Evolutionary conservation across 2,113 vertebrate species (phyloP).

Genomic region (Proterorhinus semilunaris): DNA sequence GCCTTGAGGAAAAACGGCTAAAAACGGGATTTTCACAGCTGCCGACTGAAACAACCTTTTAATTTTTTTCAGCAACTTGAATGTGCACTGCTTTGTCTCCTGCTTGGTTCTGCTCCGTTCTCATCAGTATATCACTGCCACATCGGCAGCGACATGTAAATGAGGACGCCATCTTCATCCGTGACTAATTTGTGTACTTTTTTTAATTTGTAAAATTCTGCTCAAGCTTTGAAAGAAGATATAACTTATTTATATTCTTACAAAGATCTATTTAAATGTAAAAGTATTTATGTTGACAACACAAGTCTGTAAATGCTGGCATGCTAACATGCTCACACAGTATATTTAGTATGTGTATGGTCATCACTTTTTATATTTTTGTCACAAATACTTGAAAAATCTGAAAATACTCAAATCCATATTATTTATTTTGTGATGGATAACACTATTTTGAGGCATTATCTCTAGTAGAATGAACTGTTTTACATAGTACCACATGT

Average conservation of each 20-base stretch:
- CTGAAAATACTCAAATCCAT: not conserved
- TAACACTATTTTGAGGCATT: not conserved
- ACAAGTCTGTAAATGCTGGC: conserved; percentile 8
- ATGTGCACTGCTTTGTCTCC: conserved; percentile 29
- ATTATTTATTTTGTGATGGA: conserved; percentile 8
- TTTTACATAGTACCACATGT: conserved; percentile 1
- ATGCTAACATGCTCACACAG: conserved; percentile 7
- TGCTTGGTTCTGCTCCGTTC: conserved; percentile 28
- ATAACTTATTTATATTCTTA: conserved; percentile 12
- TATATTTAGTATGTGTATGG: not conserved
- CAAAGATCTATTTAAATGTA: not conserved
- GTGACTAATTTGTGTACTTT: conserved; percentile 1
- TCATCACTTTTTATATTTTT: conserved; percentile 8
- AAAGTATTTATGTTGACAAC: conserved; percentile 4
- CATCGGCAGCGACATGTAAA: not conserved
- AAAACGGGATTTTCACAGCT: not conserved
- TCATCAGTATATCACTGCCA: conserved; percentile 9
- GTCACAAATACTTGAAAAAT: not conserved
- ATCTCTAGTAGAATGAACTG: conserved; percentile 1
- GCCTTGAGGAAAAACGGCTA: not conserved
- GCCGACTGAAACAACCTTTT: not conserved
- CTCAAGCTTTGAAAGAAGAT: conserved; percentile 4
- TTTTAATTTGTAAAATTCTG: conserved; percentile 5
- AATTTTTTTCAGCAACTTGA: conserved; percentile 34
- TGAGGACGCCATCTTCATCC: not conserved